Evolutionary conservation across 2,888 invertebrate genomes (phyloP), one percentile per base, ranked within the genome.

Genomic region (Ormia ochracea): DNA sequence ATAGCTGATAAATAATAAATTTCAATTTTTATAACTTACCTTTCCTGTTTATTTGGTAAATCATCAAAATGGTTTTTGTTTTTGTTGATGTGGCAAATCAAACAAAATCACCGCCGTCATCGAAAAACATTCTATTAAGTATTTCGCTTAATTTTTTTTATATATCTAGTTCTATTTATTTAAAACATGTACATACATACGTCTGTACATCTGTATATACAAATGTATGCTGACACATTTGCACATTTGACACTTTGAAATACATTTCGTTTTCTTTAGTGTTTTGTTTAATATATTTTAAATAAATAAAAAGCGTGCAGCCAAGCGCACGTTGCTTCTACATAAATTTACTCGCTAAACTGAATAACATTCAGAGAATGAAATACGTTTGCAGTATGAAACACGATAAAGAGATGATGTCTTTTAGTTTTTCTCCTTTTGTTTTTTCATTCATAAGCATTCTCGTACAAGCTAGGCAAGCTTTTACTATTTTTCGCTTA

Each of bases 311-410:
- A 26, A 7, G 28, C 4, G 4, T 54, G 5, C 19, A 12, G 31
- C n/a, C 7, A 23, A 36, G 28, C 56, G 21, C 7, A n/a, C 4
- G 50, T 9, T n/a, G 56, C 6, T 38, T 36, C 33, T 7, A 12
- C n/a, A 9, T 28, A 59, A 59, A 59, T 28, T 28, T 59, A 43
- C 43, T 28, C 28, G 43, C 21, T 56, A 56, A 59, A 59, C 59
- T 59, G 43, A 43, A 59, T 59, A n/a, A 17, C 10, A 43, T 43
- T 17, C 26, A 59, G 41, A 19, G 2, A n/a, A 56, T 1, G 14
- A 9, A 33, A 14, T n/a, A 56, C n/a, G 21, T 45, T 26, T 36
- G 56, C 23, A 38, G 21, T 38, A 36, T 6, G 23, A 38, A 23
- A 23, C 56, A 36, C 21, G 4, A 56, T 4, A 2, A 56, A 56